Evolutionary conservation across 1,140 invertebrate species (phyloP).

Genomic region (Lethrus apterus): DNA sequence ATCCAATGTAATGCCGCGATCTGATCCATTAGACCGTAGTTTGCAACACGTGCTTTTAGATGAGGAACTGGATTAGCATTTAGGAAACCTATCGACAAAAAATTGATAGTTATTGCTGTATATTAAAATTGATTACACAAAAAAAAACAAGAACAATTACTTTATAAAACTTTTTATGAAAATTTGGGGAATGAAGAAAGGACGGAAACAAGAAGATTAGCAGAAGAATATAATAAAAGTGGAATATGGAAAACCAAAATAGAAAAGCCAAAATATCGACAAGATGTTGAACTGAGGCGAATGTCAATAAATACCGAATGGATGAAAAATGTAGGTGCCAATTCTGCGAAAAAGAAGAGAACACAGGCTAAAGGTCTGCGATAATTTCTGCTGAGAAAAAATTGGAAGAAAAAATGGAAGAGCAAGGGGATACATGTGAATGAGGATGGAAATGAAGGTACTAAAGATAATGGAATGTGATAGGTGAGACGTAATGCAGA

Average conservation of each 20-base stretch:
- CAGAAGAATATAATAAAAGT: background rate
- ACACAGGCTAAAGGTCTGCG: too few species aligned
- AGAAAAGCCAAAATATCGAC: background rate
- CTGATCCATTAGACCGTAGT: constrained; percentile 92
- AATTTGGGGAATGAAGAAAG: background rate
- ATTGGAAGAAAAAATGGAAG: too few species aligned
- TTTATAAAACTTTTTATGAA: background rate
- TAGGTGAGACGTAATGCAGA: too few species aligned
- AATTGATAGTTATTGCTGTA: constrained; percentile 9
- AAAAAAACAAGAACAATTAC: background rate
- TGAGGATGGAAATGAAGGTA: too few species aligned
- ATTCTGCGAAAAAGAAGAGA: background rate
- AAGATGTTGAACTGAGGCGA: background rate
- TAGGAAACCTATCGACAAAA: constrained; percentile 61
- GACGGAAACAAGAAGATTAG: background rate
- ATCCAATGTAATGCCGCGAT: constrained; percentile 88
- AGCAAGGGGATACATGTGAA: too few species aligned
- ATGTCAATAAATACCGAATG: background rate
- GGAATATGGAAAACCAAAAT: background rate
- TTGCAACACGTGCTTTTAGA: constrained; percentile 72
- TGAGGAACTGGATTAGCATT: constrained; percentile 76
- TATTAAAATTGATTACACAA: background rate
- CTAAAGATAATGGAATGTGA: too few species aligned
- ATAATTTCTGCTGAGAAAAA: too few species aligned
- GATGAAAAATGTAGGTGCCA: background rate